A percentile compares a stretch with the other conserved stretches of the same genome.
Conservation (phyloP, 2,797 vertebrate species). For the Etheostoma perlongum region DNA sequence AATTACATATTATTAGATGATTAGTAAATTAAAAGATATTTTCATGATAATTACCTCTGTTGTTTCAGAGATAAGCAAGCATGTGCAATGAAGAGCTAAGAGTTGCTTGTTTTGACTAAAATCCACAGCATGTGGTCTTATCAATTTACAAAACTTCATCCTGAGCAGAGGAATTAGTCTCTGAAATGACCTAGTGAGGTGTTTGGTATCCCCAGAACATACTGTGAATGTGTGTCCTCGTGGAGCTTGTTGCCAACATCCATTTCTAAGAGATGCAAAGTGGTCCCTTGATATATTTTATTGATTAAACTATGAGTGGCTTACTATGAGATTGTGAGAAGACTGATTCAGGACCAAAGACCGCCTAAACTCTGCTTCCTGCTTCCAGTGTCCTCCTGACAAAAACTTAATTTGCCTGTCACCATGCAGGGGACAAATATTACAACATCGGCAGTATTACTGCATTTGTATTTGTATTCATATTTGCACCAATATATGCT, state of each 20-base stretch:
- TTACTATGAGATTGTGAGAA: neutral
- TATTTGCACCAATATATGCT: neutral
- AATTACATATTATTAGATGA: too few species aligned
- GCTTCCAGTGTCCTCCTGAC: neutral
- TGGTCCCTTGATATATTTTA: constrained; percentile 15
- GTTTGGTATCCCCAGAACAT: neutral
- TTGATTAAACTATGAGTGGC: constrained; percentile 6
- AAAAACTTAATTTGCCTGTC: neutral
- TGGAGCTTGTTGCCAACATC: constrained; percentile 6
- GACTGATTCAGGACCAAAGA: constrained; percentile 7
- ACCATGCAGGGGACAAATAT: neutral
- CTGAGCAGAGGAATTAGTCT: constrained; percentile 14
- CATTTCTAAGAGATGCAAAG: constrained; percentile 27
- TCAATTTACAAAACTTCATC: constrained; percentile 13
- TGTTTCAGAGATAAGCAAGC: neutral
- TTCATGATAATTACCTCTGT: neutral
- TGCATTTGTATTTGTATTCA: neutral
- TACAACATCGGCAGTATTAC: neutral
- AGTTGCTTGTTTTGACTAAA: neutral
- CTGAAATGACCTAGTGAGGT: constrained; percentile 19
- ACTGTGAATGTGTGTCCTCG: constrained; percentile 2
- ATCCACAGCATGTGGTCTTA: constrained; percentile 16
- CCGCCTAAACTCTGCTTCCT: neutral
- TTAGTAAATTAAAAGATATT: neutral
- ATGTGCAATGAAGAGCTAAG: neutral